These are phyloP conservation scores for Agrochola macilenta DNA, from an alignment of 2,888 invertebrate genomes.

Conservation along the genomic window DNA sequence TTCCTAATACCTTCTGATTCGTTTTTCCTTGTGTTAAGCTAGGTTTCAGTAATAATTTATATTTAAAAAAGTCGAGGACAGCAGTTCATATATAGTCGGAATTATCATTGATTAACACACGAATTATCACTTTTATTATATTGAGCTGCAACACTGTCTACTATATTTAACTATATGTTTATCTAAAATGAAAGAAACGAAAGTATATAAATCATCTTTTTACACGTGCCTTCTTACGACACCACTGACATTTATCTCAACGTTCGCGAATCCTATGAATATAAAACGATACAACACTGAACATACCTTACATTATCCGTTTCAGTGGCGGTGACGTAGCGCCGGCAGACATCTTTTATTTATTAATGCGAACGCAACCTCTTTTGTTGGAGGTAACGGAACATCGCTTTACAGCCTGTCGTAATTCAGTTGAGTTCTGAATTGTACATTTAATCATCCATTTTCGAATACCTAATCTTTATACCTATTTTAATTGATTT, in stretches of 20 bases:
- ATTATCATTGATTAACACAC: too few relatives aligned
- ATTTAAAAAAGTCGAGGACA: neutral
- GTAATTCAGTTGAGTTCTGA: neutral
- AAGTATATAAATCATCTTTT: constrained; percentile 7
- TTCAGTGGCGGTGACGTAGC: constrained; percentile 42
- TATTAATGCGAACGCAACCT: constrained; percentile 43
- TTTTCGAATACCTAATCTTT: neutral
- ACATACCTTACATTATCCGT: constrained; percentile 41
- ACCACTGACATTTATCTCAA: constrained; percentile 33
- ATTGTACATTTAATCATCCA: neutral
- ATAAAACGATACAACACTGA: constrained; percentile 48
- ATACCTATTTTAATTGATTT: neutral
- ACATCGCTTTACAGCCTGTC: constrained; percentile 4
- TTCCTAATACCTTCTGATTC: neutral
- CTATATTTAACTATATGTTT: neutral
- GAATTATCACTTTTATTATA: neutral
- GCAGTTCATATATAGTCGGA: neutral
- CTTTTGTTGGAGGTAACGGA: constrained; percentile 25
- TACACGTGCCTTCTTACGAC: neutral
- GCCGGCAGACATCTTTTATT: constrained; percentile 44
- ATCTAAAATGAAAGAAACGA: too few relatives aligned
- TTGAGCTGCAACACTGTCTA: neutral
- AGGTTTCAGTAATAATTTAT: neutral
- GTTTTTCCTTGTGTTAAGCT: neutral
- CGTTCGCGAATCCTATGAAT: constrained; percentile 42